phyloP scores from a whole-genome alignment of 2,888 invertebrate genomes.

The Alviniconcha strummeri region DNA sequence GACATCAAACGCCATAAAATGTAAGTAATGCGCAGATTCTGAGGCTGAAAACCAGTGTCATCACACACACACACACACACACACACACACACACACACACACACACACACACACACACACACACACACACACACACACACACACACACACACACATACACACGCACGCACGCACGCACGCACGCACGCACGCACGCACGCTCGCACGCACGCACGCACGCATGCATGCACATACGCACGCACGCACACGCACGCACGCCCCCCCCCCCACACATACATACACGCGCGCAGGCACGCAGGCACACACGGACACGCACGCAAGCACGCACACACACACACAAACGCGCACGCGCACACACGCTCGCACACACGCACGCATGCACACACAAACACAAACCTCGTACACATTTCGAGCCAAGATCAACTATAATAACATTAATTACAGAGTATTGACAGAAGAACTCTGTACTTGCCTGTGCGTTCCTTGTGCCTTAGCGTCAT shows the following conservation, averaged over 20 bases:
- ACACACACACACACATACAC: background rate
- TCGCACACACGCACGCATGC: background rate
- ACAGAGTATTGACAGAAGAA: too few species aligned
- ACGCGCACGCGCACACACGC: too few species aligned
- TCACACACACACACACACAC: background rate
- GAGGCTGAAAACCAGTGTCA: too few species aligned
- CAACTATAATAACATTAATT: too few species aligned
- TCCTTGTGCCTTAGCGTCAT: too few species aligned
- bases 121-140: background rate
- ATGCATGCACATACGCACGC: background rate
- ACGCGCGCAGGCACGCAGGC: background rate
- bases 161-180: background rate
- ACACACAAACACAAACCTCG: background rate
- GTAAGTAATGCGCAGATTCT: too few species aligned
- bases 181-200: background rate
- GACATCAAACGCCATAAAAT: too few species aligned
- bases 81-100: background rate
- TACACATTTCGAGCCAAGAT: too few species aligned
- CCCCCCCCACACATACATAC: background rate
- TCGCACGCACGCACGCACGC: background rate
- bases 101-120: background rate
- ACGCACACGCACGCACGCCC: background rate
- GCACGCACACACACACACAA: background rate
- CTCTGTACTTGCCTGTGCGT: too few species aligned
- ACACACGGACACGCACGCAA: background rate